Percentiles rank a stretch among this genome's conserved stretches.
Evolutionary conservation across 2,888 invertebrate species (phyloP).

Genomic region (Rhogogaster chlorosoma): DNA sequence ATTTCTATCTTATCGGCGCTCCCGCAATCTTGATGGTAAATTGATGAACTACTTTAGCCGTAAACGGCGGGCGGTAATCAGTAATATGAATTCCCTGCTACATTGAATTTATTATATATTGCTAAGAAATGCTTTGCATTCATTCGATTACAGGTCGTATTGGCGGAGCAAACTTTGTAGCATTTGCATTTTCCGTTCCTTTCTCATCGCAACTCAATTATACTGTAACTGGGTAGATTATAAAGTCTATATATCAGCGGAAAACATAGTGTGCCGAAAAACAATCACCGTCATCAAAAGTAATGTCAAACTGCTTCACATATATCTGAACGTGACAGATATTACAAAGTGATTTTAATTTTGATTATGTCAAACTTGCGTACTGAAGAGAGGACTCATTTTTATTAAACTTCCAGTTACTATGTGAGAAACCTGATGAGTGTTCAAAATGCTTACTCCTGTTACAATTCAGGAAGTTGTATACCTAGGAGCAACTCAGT

Average conservation of each 20-base stretch:
- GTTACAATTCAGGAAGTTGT: constrained; percentile 66
- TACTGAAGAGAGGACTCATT: neutral
- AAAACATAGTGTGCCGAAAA: neutral
- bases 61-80: no score
- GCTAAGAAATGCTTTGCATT: no score
- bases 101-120: no score
- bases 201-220: no score
- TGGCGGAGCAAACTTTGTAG: no score
- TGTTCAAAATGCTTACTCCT: constrained; percentile 65
- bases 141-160: no score
- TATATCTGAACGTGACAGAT: neutral
- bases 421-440: constrained; percentile 64
- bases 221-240: neutral
- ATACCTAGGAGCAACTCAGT: constrained; percentile 59
- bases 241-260: neutral
- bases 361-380: neutral
- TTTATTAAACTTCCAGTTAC: neutral
- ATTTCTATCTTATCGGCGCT: no score
- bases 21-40: no score
- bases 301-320: constrained; percentile 8
- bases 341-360: neutral
- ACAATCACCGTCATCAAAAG: constrained; percentile 2
- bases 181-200: no score
- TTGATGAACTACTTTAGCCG: no score
- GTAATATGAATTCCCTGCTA: no score